Evolutionary conservation across 2,888 invertebrate species (phyloP).

Genomic region (Pammene fasciana): DNA sequence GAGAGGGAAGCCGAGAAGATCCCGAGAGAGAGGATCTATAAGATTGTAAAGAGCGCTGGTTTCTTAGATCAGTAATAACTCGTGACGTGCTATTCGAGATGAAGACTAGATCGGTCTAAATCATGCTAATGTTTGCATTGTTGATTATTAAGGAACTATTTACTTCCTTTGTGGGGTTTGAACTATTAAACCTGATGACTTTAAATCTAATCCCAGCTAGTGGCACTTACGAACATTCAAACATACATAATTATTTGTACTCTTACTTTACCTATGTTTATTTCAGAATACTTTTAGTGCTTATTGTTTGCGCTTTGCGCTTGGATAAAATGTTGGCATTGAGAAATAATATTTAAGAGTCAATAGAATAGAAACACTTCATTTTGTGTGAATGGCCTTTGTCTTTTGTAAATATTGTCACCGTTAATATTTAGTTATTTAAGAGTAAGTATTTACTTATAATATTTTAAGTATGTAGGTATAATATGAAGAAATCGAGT

Average conservation of each 20-base stretch:
- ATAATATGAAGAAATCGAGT: slow-evolving; percentile 1
- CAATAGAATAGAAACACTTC: background rate
- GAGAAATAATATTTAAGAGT: background rate
- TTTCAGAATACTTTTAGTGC: background rate
- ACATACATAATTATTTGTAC: background rate
- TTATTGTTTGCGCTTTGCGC: slow-evolving; percentile 3
- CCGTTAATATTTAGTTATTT: background rate
- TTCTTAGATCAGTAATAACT: slow-evolving; percentile 75
- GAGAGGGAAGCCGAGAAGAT: slow-evolving; percentile 92
- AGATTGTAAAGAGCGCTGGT: slow-evolving; percentile 89
- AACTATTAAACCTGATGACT: background rate
- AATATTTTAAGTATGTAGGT: background rate
- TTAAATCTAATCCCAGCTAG: background rate
- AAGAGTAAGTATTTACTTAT: background rate
- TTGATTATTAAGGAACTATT: background rate
- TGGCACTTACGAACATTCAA: background rate
- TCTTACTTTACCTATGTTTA: background rate
- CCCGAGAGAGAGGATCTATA: slow-evolving; percentile 88
- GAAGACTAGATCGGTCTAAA: too few species aligned
- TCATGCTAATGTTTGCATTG: too few species aligned
- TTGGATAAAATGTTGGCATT: background rate
- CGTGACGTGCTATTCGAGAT: background rate
- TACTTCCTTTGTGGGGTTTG: background rate
- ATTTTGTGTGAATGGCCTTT: slow-evolving; percentile 3
- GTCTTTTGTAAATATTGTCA: slow-evolving; percentile 22